These are phyloP conservation scores for Rhogogaster chlorosoma DNA, from an alignment of 2,888 invertebrate species.

Conservation along the genomic window DNA sequence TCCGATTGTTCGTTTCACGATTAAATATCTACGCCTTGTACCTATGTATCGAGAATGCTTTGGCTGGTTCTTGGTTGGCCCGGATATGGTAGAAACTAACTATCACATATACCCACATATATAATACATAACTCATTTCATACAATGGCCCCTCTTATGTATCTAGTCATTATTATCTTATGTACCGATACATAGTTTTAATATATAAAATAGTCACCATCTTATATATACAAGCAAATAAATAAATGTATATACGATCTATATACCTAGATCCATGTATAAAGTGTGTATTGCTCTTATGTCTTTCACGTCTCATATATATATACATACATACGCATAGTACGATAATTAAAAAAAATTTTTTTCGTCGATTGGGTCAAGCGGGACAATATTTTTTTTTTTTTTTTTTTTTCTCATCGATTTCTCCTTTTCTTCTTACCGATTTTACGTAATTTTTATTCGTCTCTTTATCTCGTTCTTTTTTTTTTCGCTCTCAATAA, in stretches of 20 bases:
- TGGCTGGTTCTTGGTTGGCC: not conserved
- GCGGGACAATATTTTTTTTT: not conserved
- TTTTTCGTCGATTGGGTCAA: not conserved
- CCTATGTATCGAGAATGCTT: not conserved
- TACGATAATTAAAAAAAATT: not conserved
- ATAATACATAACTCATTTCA: not conserved
- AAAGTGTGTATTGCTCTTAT: not conserved
- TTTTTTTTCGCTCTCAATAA: not conserved
- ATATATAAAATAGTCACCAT: not conserved
- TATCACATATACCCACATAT: not conserved
- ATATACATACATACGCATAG: not conserved
- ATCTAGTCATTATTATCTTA: not conserved
- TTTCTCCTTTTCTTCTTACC: not conserved
- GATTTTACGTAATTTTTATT: not conserved
- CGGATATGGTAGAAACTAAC: slow-evolving; percentile 11
- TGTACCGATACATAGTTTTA: not conserved
- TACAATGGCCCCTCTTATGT: slow-evolving; percentile 4
- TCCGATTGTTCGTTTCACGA: slow-evolving; percentile 14
- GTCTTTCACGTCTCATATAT: not conserved
- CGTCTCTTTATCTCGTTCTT: not conserved
- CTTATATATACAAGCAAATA: not conserved
- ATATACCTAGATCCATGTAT: not conserved
- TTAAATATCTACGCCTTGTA: not conserved
- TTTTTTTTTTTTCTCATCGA: not conserved
- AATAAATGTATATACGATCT: not conserved